Conservation (phyloP, 2,888 invertebrate genomes). For the Tachina grossa region DNA sequence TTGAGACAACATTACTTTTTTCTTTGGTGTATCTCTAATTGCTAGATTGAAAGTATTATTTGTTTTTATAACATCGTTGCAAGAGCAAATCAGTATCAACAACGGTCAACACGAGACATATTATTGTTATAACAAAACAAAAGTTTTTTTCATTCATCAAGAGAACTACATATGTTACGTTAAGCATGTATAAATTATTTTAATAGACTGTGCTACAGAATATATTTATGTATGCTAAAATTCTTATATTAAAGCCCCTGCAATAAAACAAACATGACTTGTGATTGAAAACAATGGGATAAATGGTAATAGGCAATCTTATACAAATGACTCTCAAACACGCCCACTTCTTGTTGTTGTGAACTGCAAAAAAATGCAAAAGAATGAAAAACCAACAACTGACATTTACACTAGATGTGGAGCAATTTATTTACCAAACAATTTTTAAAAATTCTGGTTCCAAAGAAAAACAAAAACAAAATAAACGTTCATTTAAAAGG, state of each 20-base stretch:
- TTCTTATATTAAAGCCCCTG: neutral
- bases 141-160: no score
- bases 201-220: neutral
- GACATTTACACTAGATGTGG: constrained; percentile 58
- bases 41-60: no score
- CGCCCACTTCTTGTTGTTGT: constrained; percentile 47
- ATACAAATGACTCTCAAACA: constrained; percentile 50
- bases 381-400: constrained; percentile 35
- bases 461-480: constrained; percentile 12
- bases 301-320: constrained; percentile 30
- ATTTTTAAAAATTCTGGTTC: constrained; percentile 54
- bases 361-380: constrained; percentile 2
- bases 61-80: no score
- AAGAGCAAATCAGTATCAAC: no score
- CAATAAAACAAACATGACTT: constrained; percentile 40
- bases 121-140: no score
- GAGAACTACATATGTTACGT: neutral
- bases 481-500: constrained; percentile 54
- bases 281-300: constrained; percentile 54
- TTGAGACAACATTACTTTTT: no score
- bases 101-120: no score
- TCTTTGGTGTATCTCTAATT: no score
- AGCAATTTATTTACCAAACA: constrained; percentile 55
- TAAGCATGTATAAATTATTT: constrained; percentile 5
- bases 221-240: neutral